Base-by-base conservation (phyloP, 2,113 vertebrate species). In the Prunella himalayana region DNA sequence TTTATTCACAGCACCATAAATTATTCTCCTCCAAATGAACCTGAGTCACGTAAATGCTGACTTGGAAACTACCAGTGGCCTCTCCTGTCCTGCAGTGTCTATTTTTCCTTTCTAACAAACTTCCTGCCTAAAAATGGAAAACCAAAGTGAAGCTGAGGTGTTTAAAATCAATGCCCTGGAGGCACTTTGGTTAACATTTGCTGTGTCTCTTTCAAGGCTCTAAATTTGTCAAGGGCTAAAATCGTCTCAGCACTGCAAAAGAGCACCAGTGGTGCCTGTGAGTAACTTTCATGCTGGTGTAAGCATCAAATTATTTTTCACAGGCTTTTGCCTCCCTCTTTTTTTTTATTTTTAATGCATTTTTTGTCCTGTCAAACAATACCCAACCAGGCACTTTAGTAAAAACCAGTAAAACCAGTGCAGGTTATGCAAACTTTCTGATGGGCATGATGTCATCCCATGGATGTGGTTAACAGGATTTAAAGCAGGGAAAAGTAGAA, bases 1-100 rank as follows among this genome's bases (percentile, higher is more conserved):
- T 97, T 98, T 98, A 98, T 97, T 97, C 92, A 96, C 73, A 47
- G 91, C 92, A 87, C 79, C 91, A 97, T 97, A 97, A 97, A 97
- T 97, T 97, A 97, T 97, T 97, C 91, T 92, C 57, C 92, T 94
- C 82, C 72, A 86, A 97, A 95, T 96, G 86, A 97, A 97, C 87
- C 81, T 20, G 25, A 97, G 97, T 97, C 97, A 97, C 31, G 19
- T 96, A 97, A 97, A 92, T 49, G 95, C 94, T 97, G 94, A 96
- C 93, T 97, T 92, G 69, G 89, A 95, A 95, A 90, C 89, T 90
- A 94, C 82, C 61, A 93, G 59, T 94, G 57, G 68, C 61, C 45
- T 88, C 71, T 84, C 94, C 92, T 91, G 86, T 96, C 94, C 94
- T 61, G 20, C 65, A 85, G 44, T 44, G 33, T 53, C 30, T 68